Base-by-base conservation (phyloP, 2,888 invertebrate species). In the Scotopteryx bipunctaria region DNA sequence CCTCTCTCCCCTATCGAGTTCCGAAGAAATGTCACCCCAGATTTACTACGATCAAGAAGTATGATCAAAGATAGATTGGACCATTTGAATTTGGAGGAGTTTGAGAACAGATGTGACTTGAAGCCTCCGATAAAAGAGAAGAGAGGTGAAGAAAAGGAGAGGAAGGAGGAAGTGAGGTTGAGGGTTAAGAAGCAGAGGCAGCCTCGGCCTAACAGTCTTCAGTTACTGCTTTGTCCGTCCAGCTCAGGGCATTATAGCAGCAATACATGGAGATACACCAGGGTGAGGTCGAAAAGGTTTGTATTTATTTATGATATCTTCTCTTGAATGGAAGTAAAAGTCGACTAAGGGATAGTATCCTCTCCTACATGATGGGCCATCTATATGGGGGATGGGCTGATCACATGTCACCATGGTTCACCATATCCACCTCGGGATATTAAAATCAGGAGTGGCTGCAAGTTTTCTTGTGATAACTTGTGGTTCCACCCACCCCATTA, bases 201-300 rank as follows among this genome's bases (percentile, higher is more conserved):
- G 64, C 85, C 87, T 9, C 66, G 90, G 33, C 91, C 91, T 4
- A 89, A 89, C 54, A 91, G 91, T 54, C 66, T 91, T 29, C 91
- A 91, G 72, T 61, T 91, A 63, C 55, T 91, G 36, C 67, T 90
- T 8, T 91, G 91, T 58, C 88, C 87, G 0, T 87, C 88, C 0
- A 82, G 78, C 43, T 87, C 88, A 5, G 89, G 90, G 46, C 90
- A 89, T 54, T 89, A 90, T 56, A 88, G 86, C 62, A 90, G 90
- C 56, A 83, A 78, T 45, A 90, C 90, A 5, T 90, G 90, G 89
- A 75, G 89, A 52, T 90, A 90, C 58, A 89, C 89, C 25, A 78
- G 87, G 55, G 86, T 88, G 27, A 74, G 90, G 13, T 89, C 90
- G 0, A 86, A 84, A 64, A 89, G 90, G 90, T 90, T 66, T 52